Base-by-base conservation (phyloP, 2,113 vertebrate genomes). In the Dromiciops gliroides region DNA sequence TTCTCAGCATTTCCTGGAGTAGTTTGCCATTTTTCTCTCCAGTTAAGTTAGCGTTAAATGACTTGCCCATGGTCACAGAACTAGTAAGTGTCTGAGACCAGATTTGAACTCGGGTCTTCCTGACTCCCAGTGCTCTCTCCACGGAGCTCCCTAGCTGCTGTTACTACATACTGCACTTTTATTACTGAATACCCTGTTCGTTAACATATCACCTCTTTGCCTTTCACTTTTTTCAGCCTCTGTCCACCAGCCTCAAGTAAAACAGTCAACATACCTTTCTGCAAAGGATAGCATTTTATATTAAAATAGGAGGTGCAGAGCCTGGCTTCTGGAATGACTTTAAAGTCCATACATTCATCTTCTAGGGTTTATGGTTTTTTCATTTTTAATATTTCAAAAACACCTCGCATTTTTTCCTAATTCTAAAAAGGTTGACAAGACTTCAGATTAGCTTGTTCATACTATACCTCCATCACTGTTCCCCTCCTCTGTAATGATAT, bases 401-500 rank as follows among this genome's bases (percentile, higher is more conserved):
- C 24, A 0, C 25, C 25, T 90, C 19, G 0, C 7, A 91, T 51
- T 75, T 44, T 44, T 22, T 75, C 52, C 16, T 44, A 28, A 91
- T n/a, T 53, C 10, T 48, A 31, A 89, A 49, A 49, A 90, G 48
- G 28, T 49, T 49, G 44, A 48, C 25, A 24, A 89, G 37, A 25
- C 90, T 93, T 75, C 22, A 56, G 47, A 90, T 49, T 49, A 51
- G 8, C 23, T 25, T 89, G 51, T 94, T 49, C 44, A 52, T 1
- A 75, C 92, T 92, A 48, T 99, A 99, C 99, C 99, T 99, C 99
- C 99, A 95, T 99, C 99, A 0, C 99, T 99, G 98, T 99, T 99
- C 89, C 99, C 99, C 95, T 99, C 99, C 94, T 99, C 99, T 94
- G 99, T 99, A 96, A 99, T 99, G 94, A 99, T 99, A 97, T 99